Conservation (phyloP, 2,797 vertebrate species). For the Catostomus latipinnis region DNA sequence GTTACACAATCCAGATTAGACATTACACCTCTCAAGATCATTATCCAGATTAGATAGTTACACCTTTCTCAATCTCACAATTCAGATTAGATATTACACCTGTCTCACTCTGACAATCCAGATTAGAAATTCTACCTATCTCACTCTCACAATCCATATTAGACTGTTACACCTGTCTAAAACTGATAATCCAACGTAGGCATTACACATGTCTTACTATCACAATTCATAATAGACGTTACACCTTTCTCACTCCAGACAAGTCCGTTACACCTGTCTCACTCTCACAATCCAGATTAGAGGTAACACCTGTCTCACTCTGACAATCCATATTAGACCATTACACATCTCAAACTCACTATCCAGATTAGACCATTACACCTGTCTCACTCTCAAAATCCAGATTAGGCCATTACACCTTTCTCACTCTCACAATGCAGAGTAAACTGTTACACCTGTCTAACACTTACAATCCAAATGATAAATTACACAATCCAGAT, state of each 20-base stretch:
- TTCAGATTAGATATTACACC: not conserved
- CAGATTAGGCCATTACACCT: not conserved
- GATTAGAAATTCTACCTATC: too few species aligned
- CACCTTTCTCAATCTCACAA: not conserved
- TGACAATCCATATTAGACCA: not conserved
- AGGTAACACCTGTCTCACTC: too few species aligned
- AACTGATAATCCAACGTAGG: too few species aligned
- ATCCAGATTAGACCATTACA: too few species aligned
- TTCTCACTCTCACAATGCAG: not conserved
- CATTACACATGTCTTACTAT: not conserved
- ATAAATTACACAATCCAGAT: not conserved
- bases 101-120: not conserved
- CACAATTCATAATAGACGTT: too few species aligned
- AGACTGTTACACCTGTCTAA: too few species aligned
- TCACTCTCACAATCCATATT: too few species aligned
- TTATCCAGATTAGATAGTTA: conserved; percentile 64
- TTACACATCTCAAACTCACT: not conserved
- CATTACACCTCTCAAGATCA: not conserved
- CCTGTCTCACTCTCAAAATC: not conserved
- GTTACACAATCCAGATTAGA: not conserved
- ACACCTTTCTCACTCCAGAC: too few species aligned
- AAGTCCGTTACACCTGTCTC: too few species aligned
- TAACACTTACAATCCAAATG: not conserved
- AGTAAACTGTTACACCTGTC: not conserved
- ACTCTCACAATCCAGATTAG: too few species aligned